Base-by-base conservation (phyloP, 2,797 vertebrate genomes). In the Phoebastria nigripes region DNA sequence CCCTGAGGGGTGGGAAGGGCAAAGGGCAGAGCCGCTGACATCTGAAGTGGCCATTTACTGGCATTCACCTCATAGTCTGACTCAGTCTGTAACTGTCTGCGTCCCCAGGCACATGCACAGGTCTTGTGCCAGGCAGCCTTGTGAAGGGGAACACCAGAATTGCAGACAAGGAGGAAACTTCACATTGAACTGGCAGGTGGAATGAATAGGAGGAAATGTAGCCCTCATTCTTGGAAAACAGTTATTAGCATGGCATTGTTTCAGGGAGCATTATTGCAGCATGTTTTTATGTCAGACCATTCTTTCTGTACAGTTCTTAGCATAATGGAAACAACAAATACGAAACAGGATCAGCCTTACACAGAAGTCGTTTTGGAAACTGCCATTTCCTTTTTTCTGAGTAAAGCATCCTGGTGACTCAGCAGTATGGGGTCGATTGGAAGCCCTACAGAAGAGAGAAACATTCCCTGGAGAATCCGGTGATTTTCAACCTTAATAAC, bases 351-450 rank as follows among this genome's bases (percentile, higher is more conserved):
- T 44, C 69, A 35, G 56, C 56, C 47, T 26, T 8, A 39, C 33
- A 12, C 28, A 26, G 71, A 15, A 91, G 62, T 29, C 61, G 4
- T 33, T 62, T 33, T 47, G 89, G 83, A 70, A 80, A 69, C 12
- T 35, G 69, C 52, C 11, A 8, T 79, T 90, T 94, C 70, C 59
- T 91, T 55, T 72, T 96, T 95, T 70, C 84, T 72, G 70, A 89
- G 59, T 55, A 87, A 66, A 72, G 77, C 55, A 55, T 70, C 77
- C 86, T 14, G 42, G 80, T 92, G 93, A 95, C 69, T 95, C 94
- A 88, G 93, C 93, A 85, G 59, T 4, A 15, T 0, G 0, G 58
- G 74, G n/a, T 19, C 6, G 42, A 62, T 2, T 33, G 62, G 73
- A 84, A 66, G 87, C n/a, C n/a, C 55, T 24, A 9, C 71, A 25